Base-by-base conservation (phyloP, 2,113 vertebrate species). In the Cyphomyrus plagiostoma region DNA sequence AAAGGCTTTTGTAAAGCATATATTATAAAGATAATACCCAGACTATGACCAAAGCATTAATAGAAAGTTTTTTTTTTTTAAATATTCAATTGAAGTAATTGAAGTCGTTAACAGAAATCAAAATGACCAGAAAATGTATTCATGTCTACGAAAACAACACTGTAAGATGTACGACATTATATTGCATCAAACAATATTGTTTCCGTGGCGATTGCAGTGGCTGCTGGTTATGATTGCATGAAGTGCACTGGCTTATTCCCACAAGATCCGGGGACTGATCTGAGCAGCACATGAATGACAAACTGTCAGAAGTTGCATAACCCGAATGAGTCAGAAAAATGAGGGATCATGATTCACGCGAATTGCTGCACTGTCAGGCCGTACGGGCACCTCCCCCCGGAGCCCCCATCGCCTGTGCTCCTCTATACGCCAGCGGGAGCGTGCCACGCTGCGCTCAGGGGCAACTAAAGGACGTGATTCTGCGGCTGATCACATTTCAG, bases 291-390 rank as follows among this genome's bases (percentile, higher is more conserved):
- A 88, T 88, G 48, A 77, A 70, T 49, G 42, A 50, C 49, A 26
- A 26, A 52, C 46, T 26, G 58, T 8, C 13, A 80, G 45, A 50
- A 50, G 66, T 90, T 88, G 23, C 74, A 83, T 90, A 90, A 90
- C 70, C 53, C 11, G 50, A 26, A 56, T 90, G 89, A 90, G 70
- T 90, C 89, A 90, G 66, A 88, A 87, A 53, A 35, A 62, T 39
- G 39, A 90, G 39, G 52, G 86, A 45, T 62, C 23, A 15, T 90
- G 86, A 90, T 49, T 90, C 87, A 88, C n/a, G 23, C 11, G 21
- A 30, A 52, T 39, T 7, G 1, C 53, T 21, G 21, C 89, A 53
- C 85, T 39, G 35, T 80, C 48, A 49, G 66, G 8, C 2, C 5
- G 19, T 11, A 50, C 48, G 23, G 4, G 45, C 62, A 88, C 46